Evolutionary conservation across 2,888 invertebrate species (phyloP).

Genomic region (Tenthredo distinguenda): DNA sequence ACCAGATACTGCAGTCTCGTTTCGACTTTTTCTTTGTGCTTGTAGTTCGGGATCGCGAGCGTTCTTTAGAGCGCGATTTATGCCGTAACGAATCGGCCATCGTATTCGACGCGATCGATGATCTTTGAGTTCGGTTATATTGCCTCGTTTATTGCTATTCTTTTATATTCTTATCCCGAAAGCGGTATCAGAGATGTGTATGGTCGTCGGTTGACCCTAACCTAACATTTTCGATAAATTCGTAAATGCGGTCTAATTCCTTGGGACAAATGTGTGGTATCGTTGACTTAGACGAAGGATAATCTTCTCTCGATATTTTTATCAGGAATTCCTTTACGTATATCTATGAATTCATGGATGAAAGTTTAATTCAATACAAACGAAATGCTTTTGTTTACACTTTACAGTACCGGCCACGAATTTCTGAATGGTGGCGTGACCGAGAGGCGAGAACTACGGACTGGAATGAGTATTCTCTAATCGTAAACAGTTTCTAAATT

Average conservation of each 20-base stretch:
- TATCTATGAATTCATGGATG: not conserved
- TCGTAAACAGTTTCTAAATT: not conserved
- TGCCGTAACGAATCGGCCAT: slow-evolving; percentile 66
- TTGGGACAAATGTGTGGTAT: not conserved
- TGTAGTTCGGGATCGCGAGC: slow-evolving; percentile 57
- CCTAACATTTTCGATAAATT: not conserved
- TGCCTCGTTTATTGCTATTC: not conserved
- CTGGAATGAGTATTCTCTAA: not conserved
- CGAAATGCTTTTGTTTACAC: slow-evolving; percentile 19
- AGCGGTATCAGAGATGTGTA: not conserved
- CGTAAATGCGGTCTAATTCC: not conserved
- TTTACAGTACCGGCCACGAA: not conserved
- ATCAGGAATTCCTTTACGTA: not conserved
- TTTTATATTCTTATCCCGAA: not conserved
- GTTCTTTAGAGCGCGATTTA: slow-evolving; percentile 60
- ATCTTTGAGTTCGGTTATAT: not conserved
- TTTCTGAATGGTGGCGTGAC: not conserved
- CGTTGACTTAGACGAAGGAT: not conserved
- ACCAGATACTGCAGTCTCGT: slow-evolving; percentile 60
- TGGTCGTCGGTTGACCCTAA: not conserved
- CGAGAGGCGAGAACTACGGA: not conserved
- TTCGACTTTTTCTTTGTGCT: slow-evolving; percentile 63
- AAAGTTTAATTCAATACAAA: not conserved
- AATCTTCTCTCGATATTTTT: not conserved
- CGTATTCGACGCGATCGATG: not conserved